Base-by-base conservation (phyloP, 2,797 vertebrate species). In the Bucorvus abyssinicus region DNA sequence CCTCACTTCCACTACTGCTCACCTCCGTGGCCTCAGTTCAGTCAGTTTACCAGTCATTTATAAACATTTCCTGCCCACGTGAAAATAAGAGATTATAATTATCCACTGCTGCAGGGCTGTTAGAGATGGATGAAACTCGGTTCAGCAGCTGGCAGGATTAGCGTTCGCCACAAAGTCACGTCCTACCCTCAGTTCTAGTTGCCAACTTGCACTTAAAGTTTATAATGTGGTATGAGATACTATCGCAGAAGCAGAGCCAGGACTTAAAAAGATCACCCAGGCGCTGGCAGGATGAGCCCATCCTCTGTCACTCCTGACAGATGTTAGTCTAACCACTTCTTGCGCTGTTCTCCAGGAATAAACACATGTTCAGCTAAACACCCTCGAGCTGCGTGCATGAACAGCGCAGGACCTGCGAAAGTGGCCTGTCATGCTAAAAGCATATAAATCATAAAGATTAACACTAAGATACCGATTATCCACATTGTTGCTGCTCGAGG, bases 381-480 rank as follows among this genome's bases (percentile, higher is more conserved):
- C 90, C 93, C 60, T 49, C 78, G 27, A 32, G 90, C 88, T 67
- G 80, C 2, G 67, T 24, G 21, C 89, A 34, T 16, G 47, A 90
- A 36, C 79, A 19, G 82, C 44, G 0, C 14, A 29, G 18, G 85
- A 80, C 84, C 94, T 50, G 90, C 81, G 2, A 7, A 44, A 80
- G 83, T 38, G 93, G 90, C 79, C 76, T 50, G 81, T 30, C 87
- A 8, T 1, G 56, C 90, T 96, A 91, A 94, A 94, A 95, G 94
- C 92, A 26, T 36, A 93, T 91, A 60, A 70, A 83, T 94, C 94
- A 90, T 14, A 2, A 1, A 94, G 94, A 89, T 89, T 20, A 70
- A 24, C 82, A 1, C 68, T 29, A 3, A 91, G 95, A 95, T 92
- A 89, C 74, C 19, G 12, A 44, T 60, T 57, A 59, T 16, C 60